Base-by-base conservation (phyloP, 2,888 invertebrate species). In the Plagiodera versicolora region DNA sequence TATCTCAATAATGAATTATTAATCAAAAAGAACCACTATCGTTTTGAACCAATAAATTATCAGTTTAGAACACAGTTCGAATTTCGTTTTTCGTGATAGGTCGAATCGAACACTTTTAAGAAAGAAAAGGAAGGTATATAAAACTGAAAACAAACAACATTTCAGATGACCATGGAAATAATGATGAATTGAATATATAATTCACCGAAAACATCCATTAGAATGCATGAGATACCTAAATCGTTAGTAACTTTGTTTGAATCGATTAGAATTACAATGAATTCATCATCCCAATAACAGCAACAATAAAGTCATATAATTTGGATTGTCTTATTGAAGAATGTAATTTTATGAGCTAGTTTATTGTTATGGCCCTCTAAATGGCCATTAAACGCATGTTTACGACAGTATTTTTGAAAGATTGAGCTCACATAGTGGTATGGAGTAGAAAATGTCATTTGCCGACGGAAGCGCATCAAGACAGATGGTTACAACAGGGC, bases 291-390 rank as follows among this genome's bases (percentile, higher is more conserved):
- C 14, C 4, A 6, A 35, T 28, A 24, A 53, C 28, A 44, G 19
- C n/a, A 44, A 53, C 18, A 53, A 57, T 55, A 54, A 17, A 45
- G 39, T 44, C 55, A 49, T 58, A 46, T 50, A 56, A 62, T 62
- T 58, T 39, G 45, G 60, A 60, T 56, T 57, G 51, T 32, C 5
- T 53, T 53, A 53, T 53, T 69, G 68, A 68, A 68, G 54, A 61
- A 50, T 63, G 68, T 66, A 71, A 65, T 73, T 79, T 78, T 77
- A 78, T 73, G 75, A 72, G 74, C 74, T 72, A 48, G 71, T 78
- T 78, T 78, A 79, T 77, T 77, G 76, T 77, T 77, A 76, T 77
- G 72, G 74, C 74, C 75, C 72, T 73, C 73, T 76, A 76, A 78
- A 74, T 74, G 73, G 74, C 74, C 72, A 76, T 77, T 77, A 77